Conservation (phyloP, 2,113 vertebrate genomes). For the Capricornis sumatraensis region DNA sequence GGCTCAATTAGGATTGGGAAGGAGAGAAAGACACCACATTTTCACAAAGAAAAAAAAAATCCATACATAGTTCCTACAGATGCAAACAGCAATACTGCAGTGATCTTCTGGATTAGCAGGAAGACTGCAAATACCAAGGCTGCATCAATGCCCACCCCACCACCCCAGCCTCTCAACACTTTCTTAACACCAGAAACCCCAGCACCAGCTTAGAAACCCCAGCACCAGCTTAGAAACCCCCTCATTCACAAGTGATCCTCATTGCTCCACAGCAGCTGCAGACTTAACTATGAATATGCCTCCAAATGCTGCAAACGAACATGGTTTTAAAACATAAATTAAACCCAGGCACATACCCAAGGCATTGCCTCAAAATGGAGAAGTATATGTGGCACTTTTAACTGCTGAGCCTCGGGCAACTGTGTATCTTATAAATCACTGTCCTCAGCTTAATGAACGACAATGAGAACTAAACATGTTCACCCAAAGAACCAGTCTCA, state of each 20-base stretch:
- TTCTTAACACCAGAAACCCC: background rate
- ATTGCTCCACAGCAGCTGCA: background rate
- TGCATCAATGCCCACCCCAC: background rate
- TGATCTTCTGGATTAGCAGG: background rate
- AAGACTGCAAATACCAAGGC: background rate
- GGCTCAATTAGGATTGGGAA: background rate
- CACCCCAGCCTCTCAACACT: background rate
- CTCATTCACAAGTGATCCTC: background rate
- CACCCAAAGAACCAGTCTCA: background rate
- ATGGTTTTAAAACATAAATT: conserved; percentile 1
- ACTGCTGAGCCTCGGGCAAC: background rate
- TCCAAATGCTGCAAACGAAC: background rate
- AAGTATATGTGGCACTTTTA: background rate
- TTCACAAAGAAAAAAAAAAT: background rate
- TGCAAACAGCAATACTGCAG: background rate
- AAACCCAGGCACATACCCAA: background rate
- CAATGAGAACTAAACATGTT: background rate
- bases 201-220: background rate
- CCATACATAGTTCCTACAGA: background rate
- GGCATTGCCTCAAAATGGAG: background rate
- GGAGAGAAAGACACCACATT: background rate
- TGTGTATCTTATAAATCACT: background rate
- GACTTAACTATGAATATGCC: background rate
- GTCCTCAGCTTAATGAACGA: background rate
- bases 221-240: background rate